Base-by-base conservation (phyloP, 2,113 vertebrate genomes). In the Scalopus aquaticus region DNA sequence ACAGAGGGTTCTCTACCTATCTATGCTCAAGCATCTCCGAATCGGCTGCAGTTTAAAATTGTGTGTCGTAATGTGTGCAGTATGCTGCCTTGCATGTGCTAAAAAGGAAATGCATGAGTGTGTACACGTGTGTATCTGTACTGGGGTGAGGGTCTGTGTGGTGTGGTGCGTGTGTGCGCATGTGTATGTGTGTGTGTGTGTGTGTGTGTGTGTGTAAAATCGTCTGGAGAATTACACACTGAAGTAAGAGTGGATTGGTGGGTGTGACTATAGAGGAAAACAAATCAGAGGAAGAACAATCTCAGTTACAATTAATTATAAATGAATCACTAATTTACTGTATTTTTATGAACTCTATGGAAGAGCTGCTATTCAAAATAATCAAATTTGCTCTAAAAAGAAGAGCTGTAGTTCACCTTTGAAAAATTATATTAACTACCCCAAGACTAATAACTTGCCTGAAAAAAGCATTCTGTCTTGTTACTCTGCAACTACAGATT, bases 291-390 rank as follows among this genome's bases (percentile, higher is more conserved):
- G 32, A 70, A 82, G 19, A 86, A 13, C 17, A 65, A 65, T 49
- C 11, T 49, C 11, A 49, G 11, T 49, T 49, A 49, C 46, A 49
- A 49, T 49, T 49, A 49, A 12, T 49, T 49, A 49, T 49, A 49
- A 49, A 49, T 49, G 8, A 49, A 49, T 49, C 46, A 8, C 8
- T 49, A 49, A 49, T 9, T 44, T 9, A 44, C 46, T 49, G 46
- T 51, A 13, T 17, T 51, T 51, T 51, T 51, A 51, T 60, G 26
- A 90, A 28, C 32, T 13, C 24, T 51, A 58, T 13, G 26, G 30
- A 72, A 80, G 16, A 62, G 90, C 69, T 69, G 15, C 37, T 73
- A 35, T 78, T 64, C 60, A 80, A 88, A 96, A 72, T 83, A 72
- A 73, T 84, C 35, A 51, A 79, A 72, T 77, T 92, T 24, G n/a